Conservation (phyloP, 2,797 vertebrate genomes). For the Moxostoma hubbsi region DNA sequence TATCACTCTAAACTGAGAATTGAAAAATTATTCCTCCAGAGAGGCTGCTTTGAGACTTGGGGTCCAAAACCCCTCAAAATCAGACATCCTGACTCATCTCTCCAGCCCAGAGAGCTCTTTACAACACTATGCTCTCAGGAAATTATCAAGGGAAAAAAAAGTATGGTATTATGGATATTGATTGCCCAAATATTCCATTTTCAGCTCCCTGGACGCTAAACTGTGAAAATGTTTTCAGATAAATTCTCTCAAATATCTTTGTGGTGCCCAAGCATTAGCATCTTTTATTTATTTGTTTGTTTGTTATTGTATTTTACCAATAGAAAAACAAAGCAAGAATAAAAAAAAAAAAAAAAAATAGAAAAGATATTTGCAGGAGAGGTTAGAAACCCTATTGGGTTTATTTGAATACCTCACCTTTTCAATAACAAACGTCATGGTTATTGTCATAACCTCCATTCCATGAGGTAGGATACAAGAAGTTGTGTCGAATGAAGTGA, state of each 20-base stretch:
- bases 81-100: constrained; percentile 59
- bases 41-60: constrained; percentile 62
- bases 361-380: too few relatives aligned
- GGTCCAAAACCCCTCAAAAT: constrained; percentile 55
- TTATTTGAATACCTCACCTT: too few relatives aligned
- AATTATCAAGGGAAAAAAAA: constrained; percentile 56
- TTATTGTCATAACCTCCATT: too few relatives aligned
- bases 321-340: too few relatives aligned
- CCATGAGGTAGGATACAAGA: too few relatives aligned
- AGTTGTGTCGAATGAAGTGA: too few relatives aligned
- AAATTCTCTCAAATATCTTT: constrained; percentile 45
- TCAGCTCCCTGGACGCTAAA: constrained; percentile 50
- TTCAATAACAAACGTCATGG: too few relatives aligned
- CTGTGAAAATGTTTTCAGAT: constrained; percentile 58
- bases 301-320: too few relatives aligned
- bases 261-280: neutral
- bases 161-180: constrained; percentile 64
- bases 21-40: constrained; percentile 63
- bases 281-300: neutral
- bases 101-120: constrained; percentile 62
- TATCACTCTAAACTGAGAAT: constrained; percentile 61
- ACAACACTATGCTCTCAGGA: constrained; percentile 59
- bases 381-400: too few relatives aligned
- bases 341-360: too few relatives aligned
- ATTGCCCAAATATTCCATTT: constrained; percentile 54